Conservation (phyloP, 2,888 invertebrate species). For the Lepidocyrtinus sp. region DNA sequence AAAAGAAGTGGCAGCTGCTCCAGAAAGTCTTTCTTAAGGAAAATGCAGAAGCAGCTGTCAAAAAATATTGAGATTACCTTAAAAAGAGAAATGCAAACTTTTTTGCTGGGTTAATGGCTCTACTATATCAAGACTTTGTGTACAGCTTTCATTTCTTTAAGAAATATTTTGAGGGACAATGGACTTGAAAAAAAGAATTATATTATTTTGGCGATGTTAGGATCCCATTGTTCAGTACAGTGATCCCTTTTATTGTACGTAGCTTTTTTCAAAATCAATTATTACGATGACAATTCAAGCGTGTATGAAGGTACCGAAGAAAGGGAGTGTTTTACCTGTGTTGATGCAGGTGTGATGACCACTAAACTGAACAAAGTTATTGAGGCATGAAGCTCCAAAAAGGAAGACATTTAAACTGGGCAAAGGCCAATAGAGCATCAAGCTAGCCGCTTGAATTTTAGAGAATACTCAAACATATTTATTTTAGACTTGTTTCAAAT, state of each 20-base stretch:
- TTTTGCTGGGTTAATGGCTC: not conserved
- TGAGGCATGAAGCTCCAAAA: not conserved
- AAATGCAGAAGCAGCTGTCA: constrained; percentile 1
- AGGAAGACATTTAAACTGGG: not conserved
- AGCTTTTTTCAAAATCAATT: not conserved
- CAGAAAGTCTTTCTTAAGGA: not conserved
- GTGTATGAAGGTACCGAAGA: not conserved
- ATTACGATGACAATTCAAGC: not conserved
- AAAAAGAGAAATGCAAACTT: too few species aligned
- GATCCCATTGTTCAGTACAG: not conserved
- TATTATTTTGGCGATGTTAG: not conserved
- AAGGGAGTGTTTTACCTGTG: not conserved
- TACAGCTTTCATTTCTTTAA: not conserved
- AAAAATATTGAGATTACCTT: not conserved
- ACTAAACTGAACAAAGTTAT: not conserved
- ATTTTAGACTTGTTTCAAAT: too few species aligned
- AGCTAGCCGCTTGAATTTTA: too few species aligned
- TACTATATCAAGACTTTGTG: not conserved
- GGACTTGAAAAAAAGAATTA: not conserved
- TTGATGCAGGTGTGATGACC: not conserved
- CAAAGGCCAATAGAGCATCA: too few species aligned
- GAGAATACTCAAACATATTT: too few species aligned
- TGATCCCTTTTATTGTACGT: not conserved
- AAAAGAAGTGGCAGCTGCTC: not conserved
- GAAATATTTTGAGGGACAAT: not conserved